Evolutionary conservation across 2,888 invertebrate genomes (phyloP), one percentile per base, ranked within the genome.

Genomic region (Leptopilina myrica): DNA sequence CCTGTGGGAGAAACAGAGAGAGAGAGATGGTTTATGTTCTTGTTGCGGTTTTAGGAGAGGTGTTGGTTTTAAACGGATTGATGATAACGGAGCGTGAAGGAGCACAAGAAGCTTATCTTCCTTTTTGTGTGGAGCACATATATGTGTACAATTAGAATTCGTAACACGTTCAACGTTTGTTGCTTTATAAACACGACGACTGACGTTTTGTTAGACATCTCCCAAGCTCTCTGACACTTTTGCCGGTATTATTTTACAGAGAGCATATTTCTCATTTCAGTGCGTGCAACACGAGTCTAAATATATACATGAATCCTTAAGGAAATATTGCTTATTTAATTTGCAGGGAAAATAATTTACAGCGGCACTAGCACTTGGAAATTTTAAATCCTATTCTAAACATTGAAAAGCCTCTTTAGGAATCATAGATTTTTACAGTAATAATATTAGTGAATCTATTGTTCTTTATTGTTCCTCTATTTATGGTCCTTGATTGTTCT

Each of bases 261-360:
- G 62, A 62, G 62, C 62, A 62, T 33, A 33, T 62, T 62, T 62
- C 62, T 62, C 62, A 62, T 62, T 62, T 62, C 62, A 62, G 62
- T 9, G 49, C 49, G 62, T 9, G 49, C 49, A 49, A 11, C 12
- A 40, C 20, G 15, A 4, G 49, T 26, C 49, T 67, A 67, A 46
- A 69, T 14, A 12, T 14, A 12, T 7, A 15, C 20, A 20, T 49
- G 69, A 49, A 69, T 69, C 49, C 69, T 69, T 26, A 53, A 69
- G 69, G 26, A 49, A 53, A 69, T 69, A 69, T 69, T 69, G 69
- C 49, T 9, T 49, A 20, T 69, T 53, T 49, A 69, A 12, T 62
- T 14, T 26, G 14, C 26, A 14, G 14, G 26, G 46, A 69, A 69
- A 69, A 53, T 69, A 67, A 15, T n/a, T 20, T 5, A 5, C 20